Evolutionary conservation across 1,140 invertebrate genomes (phyloP).

Genomic region (Mycetomoellerius zeteki): DNA sequence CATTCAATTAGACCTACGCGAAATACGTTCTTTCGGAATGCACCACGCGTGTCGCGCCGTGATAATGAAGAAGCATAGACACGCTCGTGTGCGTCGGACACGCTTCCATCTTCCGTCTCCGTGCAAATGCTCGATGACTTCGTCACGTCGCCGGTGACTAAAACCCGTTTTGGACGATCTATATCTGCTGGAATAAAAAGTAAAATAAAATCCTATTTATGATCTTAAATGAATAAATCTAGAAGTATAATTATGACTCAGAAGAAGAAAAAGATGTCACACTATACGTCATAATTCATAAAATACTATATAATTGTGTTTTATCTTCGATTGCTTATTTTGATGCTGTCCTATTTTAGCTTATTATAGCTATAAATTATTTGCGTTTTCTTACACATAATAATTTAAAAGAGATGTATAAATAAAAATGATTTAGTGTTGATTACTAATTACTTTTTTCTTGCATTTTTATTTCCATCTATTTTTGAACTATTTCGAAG

Average conservation of each 20-base stretch:
- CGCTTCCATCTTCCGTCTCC: not conserved
- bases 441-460: not conserved
- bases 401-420: not conserved
- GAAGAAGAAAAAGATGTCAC: not conserved
- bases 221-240: not conserved
- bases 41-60: conserved; percentile 16
- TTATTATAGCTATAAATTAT: not conserved
- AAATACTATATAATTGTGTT: not conserved
- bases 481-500: not conserved
- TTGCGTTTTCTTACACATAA: not conserved
- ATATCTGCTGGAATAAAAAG: not conserved
- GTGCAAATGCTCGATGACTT: not conserved
- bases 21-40: conserved; percentile 32
- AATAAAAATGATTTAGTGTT: conserved; percentile 16
- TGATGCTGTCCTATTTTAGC: not conserved
- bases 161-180: not conserved
- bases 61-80: conserved; percentile 43
- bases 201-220: not conserved
- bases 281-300: too few relatives aligned
- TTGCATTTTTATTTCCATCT: too few relatives aligned
- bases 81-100: not conserved
- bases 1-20: conserved; percentile 56
- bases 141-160: too few relatives aligned
- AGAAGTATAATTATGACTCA: not conserved
- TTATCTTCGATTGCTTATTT: not conserved